These are phyloP conservation scores for Probaryconus sp. DNA, from an alignment of 1,140 invertebrate genomes.

Conservation along the genomic window DNA sequence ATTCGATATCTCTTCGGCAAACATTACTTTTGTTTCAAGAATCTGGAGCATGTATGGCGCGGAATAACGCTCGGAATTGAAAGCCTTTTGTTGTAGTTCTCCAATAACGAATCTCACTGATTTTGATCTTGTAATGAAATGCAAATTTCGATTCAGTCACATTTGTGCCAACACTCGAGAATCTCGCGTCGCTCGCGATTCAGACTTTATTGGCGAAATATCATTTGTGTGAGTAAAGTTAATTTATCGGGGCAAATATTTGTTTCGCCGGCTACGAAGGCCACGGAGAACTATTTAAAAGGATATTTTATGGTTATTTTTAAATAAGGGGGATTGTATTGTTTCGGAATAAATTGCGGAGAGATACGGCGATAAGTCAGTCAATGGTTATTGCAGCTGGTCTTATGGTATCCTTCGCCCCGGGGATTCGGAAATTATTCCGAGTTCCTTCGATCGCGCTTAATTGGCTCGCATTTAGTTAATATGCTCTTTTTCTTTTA, in stretches of 20 bases:
- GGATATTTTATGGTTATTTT: slow-evolving; percentile 5
- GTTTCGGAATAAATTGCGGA: slow-evolving; percentile 28
- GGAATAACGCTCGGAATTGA: slow-evolving; percentile 56
- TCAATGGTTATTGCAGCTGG: slow-evolving; percentile 44
- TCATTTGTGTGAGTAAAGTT: slow-evolving; percentile 48
- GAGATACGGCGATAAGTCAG: slow-evolving; percentile 36
- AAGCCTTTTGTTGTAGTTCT: slow-evolving; percentile 60
- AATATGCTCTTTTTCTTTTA: slow-evolving; percentile 29
- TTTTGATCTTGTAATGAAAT: slow-evolving; percentile 63
- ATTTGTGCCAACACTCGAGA: slow-evolving; percentile 42
- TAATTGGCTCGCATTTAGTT: slow-evolving; percentile 62
- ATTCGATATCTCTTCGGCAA: slow-evolving; percentile 63
- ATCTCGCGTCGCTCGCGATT: slow-evolving; percentile 14
- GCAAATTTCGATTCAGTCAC: slow-evolving; percentile 57
- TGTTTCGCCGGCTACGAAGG: neutral
- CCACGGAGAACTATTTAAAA: slow-evolving; percentile 15
- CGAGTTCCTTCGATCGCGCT: slow-evolving; percentile 57
- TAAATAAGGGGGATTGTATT: slow-evolving; percentile 8
- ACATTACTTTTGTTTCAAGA: slow-evolving; percentile 62
- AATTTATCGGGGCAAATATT: slow-evolving; percentile 47
- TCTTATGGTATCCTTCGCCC: slow-evolving; percentile 39
- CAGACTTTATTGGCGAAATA: slow-evolving; percentile 42
- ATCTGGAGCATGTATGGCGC: slow-evolving; percentile 48
- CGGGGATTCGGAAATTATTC: slow-evolving; percentile 61
- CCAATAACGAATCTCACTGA: slow-evolving; percentile 58